A percentile compares a stretch with the other conserved stretches of the same genome.
phyloP scores from a whole-genome alignment of 1,140 invertebrate species.

The Drosophila lini region DNA sequence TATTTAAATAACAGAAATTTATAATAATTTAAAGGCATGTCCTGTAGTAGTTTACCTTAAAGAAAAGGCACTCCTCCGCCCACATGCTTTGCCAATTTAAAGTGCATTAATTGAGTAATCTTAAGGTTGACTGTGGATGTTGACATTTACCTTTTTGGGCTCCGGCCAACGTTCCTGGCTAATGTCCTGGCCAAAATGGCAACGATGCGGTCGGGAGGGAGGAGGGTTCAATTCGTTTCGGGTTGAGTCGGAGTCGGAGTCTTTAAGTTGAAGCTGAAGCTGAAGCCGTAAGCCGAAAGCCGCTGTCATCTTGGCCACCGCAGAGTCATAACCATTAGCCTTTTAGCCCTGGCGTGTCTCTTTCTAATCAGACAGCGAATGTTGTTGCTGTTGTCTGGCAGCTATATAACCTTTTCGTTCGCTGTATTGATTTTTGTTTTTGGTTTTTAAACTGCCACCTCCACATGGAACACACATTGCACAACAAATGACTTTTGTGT shows the following conservation, averaged over 20 bases:
- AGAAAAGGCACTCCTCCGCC: background rate
- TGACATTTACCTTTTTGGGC: conserved; percentile 74
- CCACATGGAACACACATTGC: conserved; percentile 82
- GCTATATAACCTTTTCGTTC: conserved; percentile 20
- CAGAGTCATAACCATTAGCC: conserved; percentile 82
- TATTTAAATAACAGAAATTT: no score
- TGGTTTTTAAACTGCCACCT: conserved; percentile 80
- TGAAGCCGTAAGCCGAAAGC: conserved; percentile 23
- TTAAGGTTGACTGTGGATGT: conserved; percentile 59
- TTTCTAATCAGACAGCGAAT: conserved; percentile 74
- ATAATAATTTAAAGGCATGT: no score
- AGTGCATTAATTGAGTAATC: conserved; percentile 81
- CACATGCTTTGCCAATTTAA: conserved; percentile 38
- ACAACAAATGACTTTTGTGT: conserved; percentile 77
- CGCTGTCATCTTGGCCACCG: conserved; percentile 79
- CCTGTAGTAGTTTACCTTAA: background rate
- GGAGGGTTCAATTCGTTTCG: conserved; percentile 1
- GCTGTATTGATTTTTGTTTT: conserved; percentile 78
- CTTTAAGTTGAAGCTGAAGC: conserved; percentile 46
- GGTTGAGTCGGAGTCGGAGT: conserved; percentile 5
- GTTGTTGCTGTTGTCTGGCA: conserved; percentile 36
- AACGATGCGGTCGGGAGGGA: conserved; percentile 12
- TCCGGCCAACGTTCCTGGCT: conserved; percentile 12
- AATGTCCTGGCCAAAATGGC: conserved; percentile 34
- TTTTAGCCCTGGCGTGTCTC: conserved; percentile 78